Evolutionary conservation across 2,797 vertebrate genomes (phyloP), one percentile per base, ranked within the genome.

Genomic region (Pseudomugil tenellus): DNA sequence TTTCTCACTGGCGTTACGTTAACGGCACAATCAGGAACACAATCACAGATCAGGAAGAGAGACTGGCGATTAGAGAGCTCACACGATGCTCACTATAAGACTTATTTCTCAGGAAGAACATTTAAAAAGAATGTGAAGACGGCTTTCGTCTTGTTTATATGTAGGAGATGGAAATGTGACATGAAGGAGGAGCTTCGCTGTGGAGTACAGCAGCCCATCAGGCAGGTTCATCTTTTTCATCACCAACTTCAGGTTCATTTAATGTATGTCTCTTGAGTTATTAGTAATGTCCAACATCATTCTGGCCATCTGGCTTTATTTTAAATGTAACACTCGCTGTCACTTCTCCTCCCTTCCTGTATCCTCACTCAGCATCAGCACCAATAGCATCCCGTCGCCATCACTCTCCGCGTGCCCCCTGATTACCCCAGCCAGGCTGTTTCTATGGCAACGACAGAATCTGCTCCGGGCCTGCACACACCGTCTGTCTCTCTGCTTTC

Each of bases 401-500:
- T 79, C 81, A 65, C 73, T 71, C 81, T 74, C 68, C 64, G 58
- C 10, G 21, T 84, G 82, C 80, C 84, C 84, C 78, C 52, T 60
- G 67, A 77, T 84, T 83, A 83, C 84, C 87, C 83, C 52, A 77
- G 49, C 76, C 26, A 34, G 82, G 63, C 84, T 90, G 93, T 94
- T 93, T 83, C 91, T 82, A 93, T 94, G 87, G 92, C 86, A 92
- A 93, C 91, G 74, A 56, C 79, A 74, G 70, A 90, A 86, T 91
- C 86, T 91, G 85, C 89, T 78, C 77, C 55, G 23, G 88, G 74
- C 84, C 80, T 84, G 83, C 69, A 76, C 80, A 10, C 70, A 13
- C 41, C 63, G 72, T 80, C 67, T 65, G n/a, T 67, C 49, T 78
- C 67, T 74, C 32, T 67, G 72, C 77, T 84, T 74, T 78, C 74